Evolutionary conservation across 2,797 vertebrate species (phyloP), one percentile per base, ranked within the genome.

Genomic region (Sebastes cheni): DNA sequence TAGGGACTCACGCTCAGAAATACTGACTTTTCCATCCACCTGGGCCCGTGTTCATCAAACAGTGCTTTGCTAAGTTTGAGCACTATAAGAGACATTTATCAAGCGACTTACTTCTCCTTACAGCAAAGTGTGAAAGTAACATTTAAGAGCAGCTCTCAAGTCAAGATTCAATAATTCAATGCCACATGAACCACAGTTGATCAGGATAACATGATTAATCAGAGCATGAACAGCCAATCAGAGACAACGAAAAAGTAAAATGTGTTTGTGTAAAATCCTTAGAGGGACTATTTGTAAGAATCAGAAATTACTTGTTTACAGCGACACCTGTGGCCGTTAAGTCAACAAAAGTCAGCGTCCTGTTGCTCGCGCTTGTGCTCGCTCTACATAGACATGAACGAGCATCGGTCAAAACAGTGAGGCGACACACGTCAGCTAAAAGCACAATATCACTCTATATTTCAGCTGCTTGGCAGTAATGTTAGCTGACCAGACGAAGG

Each of bases 1-100:
- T 92, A 6, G 25, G 79, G 10, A 94, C 91, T 50, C 92, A 93
- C 27, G 2, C 50, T 16, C 72, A 78, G 58, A 91, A 89, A 74
- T 77, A 52, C 5, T 88, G 67, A 89, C 6, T 16, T 22, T 25
- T 20, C 16, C 16, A 27, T 42, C 12, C 25, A 9, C 4, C 3
- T 13, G 13, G 9, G 6, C 4, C 3, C 0, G 2, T 39, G 23
- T 77, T 60, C 39, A 27, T 59, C 23, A 66, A 50, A 0, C 3
- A 7, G 23, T n/a, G 2, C 39, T 30, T 55, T 10, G 1, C 36
- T 46, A 3, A 65, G 42, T 29, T 5, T 34, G 7, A 36, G 39
- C 22, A 30, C 22, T n/a, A 20, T 42, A n/a, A 30, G 34, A 72
- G 9, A 18, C 22, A 36, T 56, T 25, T 56, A 56, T 16, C 6